Percentiles rank a stretch among this genome's conserved stretches.
phyloP scores from a whole-genome alignment of 2,888 invertebrate species.

The Phymatocera aterrima region DNA sequence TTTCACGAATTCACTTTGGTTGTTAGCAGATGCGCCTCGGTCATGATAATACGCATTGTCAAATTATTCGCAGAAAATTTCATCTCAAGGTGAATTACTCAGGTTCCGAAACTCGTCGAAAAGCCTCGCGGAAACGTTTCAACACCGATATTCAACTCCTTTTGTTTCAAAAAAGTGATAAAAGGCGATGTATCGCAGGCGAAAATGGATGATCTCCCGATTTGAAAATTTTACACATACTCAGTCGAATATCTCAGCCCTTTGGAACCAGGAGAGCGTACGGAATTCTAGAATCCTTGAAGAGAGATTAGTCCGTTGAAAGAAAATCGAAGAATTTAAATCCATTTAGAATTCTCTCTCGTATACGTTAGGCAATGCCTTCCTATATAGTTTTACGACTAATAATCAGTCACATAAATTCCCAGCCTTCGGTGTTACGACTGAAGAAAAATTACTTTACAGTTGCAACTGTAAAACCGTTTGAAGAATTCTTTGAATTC shows the following conservation, averaged over 20 bases:
- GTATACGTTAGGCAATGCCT: slow-evolving; percentile 35
- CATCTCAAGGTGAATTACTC: not conserved
- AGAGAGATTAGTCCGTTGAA: slow-evolving; percentile 47
- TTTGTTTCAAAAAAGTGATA: too few species aligned
- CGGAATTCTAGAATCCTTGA: slow-evolving; percentile 55
- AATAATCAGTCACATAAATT: slow-evolving; percentile 63
- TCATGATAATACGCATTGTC: slow-evolving; percentile 62
- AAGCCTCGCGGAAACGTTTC: not conserved
- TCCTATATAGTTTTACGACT: slow-evolving; percentile 51
- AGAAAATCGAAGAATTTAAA: not conserved
- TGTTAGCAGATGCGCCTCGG: slow-evolving; percentile 69
- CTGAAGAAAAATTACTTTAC: slow-evolving; percentile 62
- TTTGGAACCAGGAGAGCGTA: too few species aligned
- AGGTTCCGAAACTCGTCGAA: not conserved
- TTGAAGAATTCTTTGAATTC: slow-evolving; percentile 20
- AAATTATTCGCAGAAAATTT: not conserved
- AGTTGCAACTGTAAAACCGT: slow-evolving; percentile 58
- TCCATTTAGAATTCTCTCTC: slow-evolving; percentile 12
- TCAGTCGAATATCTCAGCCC: too few species aligned
- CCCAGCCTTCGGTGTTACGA: slow-evolving; percentile 56
- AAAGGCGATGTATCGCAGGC: too few species aligned
- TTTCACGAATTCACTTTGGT: slow-evolving; percentile 59
- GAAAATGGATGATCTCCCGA: too few species aligned
- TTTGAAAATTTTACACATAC: too few species aligned
- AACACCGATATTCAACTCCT: not conserved